Evolutionary conservation across 2,888 invertebrate genomes (phyloP).

Genomic region (Idaea dimidiata): DNA sequence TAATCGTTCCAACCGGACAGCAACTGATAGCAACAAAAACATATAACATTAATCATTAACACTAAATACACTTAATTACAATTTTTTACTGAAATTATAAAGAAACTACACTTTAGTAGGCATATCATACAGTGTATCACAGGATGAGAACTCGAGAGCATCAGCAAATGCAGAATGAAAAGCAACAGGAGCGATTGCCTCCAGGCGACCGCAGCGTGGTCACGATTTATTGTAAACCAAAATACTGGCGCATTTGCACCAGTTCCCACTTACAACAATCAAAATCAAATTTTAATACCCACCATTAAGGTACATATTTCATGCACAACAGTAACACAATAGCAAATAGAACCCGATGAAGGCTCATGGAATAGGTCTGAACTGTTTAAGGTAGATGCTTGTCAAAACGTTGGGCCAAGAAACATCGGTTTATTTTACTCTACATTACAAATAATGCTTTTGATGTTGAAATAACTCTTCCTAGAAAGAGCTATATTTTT

Average conservation of each 20-base stretch:
- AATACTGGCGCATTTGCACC: conserved; percentile 48
- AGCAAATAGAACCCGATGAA: conserved; percentile 32
- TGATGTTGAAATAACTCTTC: neutral
- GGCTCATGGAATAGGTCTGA: conserved; percentile 50
- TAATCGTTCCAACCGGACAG: too few relatives aligned
- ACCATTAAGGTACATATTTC: conserved; percentile 35
- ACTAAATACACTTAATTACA: neutral
- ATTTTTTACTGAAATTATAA: neutral
- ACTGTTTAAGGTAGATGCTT: conserved; percentile 69
- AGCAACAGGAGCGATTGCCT: conserved; percentile 73
- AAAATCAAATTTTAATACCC: conserved; percentile 30
- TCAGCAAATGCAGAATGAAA: conserved; percentile 54
- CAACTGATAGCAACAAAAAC: neutral
- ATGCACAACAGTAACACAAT: conserved; percentile 28
- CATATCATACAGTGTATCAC: neutral
- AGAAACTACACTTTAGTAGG: neutral
- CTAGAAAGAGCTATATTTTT: conserved; percentile 15
- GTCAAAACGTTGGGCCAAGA: conserved; percentile 53
- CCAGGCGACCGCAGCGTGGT: conserved; percentile 61
- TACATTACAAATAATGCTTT: conserved; percentile 13
- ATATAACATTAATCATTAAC: neutral
- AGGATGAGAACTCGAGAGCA: conserved; percentile 29
- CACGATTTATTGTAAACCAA: conserved; percentile 66
- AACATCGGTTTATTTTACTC: conserved; percentile 43
- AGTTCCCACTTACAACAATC: conserved; percentile 36